Conservation (phyloP, 2,113 vertebrate species). For the Asarcornis scutulata region DNA sequence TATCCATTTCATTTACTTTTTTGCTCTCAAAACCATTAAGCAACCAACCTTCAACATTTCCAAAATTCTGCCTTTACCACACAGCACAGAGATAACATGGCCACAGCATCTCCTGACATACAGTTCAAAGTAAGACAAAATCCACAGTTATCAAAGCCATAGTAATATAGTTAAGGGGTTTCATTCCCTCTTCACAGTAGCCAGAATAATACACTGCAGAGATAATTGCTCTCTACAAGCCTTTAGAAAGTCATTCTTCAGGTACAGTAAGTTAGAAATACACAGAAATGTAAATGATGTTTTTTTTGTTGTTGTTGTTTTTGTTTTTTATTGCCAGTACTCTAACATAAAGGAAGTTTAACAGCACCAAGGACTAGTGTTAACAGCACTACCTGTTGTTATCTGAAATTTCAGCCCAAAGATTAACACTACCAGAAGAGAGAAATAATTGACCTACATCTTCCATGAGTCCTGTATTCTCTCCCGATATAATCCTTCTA, state of each 20-base stretch:
- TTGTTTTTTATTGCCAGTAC: neutral
- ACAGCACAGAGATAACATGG: neutral
- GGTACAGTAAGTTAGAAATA: neutral
- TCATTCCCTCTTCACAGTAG: slow-evolving; percentile 36
- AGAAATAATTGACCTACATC: slow-evolving; percentile 8
- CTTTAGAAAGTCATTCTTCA: slow-evolving; percentile 38
- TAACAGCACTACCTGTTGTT: neutral
- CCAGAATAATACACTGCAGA: slow-evolving; percentile 43
- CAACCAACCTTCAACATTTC: neutral
- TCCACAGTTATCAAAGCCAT: slow-evolving; percentile 47
- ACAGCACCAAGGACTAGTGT: neutral
- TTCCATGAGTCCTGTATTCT: neutral
- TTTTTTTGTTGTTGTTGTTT: neutral
- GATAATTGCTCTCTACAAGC: neutral
- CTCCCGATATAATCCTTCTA: neutral
- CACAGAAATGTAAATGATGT: slow-evolving; percentile 43
- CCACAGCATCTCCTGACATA: neutral
- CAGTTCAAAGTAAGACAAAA: slow-evolving; percentile 20
- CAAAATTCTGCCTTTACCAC: neutral
- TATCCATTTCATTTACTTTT: neutral
- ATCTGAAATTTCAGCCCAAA: neutral
- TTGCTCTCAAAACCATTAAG: neutral
- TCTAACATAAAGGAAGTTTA: slow-evolving; percentile 21
- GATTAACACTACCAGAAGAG: neutral
- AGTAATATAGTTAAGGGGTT: slow-evolving; percentile 43